Evolutionary conservation across 2,797 vertebrate species (phyloP).

Genomic region (Silurus lanzhouensis): DNA sequence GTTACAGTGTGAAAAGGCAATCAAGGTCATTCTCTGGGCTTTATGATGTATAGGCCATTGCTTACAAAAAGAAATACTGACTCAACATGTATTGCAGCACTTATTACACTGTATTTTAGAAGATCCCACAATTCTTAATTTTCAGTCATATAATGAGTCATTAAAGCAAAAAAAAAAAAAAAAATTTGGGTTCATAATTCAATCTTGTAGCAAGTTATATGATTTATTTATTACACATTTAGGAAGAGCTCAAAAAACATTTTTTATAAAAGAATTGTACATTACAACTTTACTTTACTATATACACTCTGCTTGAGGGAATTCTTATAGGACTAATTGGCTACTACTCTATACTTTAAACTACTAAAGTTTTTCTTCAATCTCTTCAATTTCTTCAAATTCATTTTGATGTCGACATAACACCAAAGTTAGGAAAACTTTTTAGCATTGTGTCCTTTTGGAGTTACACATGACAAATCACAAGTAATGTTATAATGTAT

Average conservation of each 20-base stretch:
- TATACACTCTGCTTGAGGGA: not conserved
- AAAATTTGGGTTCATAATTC: not conserved
- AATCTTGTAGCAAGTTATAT: not conserved
- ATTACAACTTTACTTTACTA: not conserved
- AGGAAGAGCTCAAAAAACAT: not conserved
- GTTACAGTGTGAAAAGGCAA: slow-evolving; percentile 38
- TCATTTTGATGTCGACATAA: not conserved
- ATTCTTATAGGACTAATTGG: not conserved
- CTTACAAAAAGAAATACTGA: not conserved
- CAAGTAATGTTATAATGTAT: not conserved
- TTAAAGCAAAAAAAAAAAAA: not conserved
- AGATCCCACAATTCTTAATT: not conserved
- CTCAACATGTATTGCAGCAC: not conserved
- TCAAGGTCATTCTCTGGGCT: slow-evolving; percentile 36
- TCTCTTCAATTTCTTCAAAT: too few relatives aligned
- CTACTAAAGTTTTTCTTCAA: not conserved
- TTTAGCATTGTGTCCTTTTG: not conserved
- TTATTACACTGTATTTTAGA: not conserved
- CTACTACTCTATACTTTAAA: not conserved
- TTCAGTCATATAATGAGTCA: not conserved
- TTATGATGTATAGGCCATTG: slow-evolving; percentile 10
- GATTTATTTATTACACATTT: not conserved
- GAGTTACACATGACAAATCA: not conserved
- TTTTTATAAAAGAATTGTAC: not conserved
- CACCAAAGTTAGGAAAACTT: not conserved